Conservation (phyloP, 2,113 vertebrate species). For the Tursiops truncatus region DNA sequence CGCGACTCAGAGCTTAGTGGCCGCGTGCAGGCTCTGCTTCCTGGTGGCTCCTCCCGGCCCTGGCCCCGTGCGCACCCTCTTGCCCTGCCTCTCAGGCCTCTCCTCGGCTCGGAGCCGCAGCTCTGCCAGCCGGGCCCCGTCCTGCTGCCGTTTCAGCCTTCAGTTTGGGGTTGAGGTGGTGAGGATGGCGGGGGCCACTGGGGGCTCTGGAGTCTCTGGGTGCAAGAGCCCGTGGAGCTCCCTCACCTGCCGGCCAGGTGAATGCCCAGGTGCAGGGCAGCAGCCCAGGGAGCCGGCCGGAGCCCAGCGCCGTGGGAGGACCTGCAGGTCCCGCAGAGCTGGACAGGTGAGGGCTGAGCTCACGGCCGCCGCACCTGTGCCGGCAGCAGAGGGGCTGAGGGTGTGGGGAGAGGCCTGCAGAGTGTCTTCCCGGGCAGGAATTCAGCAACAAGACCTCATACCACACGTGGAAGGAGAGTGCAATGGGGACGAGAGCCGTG, state of each 20-base stretch:
- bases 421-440: not conserved
- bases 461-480: rapidly evolving
- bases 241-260: not conserved
- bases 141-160: not conserved
- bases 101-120: not conserved
- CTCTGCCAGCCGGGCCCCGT: not conserved
- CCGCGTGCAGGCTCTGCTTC: rapidly evolving
- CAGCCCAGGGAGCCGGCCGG: too few relatives aligned
- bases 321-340: rapidly evolving
- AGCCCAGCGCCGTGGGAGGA: rapidly evolving
- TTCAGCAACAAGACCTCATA: not conserved
- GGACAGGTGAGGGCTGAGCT: rapidly evolving
- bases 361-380: rapidly evolving
- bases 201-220: not conserved
- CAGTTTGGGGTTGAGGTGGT: not conserved
- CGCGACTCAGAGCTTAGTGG: not conserved
- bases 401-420: not conserved
- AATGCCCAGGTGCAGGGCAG: not conserved
- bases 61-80: rapidly evolving
- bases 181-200: rapidly evolving
- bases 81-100: not conserved
- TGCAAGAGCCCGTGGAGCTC: not conserved
- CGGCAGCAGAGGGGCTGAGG: too few relatives aligned
- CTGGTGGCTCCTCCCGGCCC: not conserved
- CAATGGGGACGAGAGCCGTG: rapidly evolving